A percentile compares a stretch with the other conserved stretches of the same genome.
Conservation (phyloP, 2,113 vertebrate genomes). For the Chaetura pelagica region DNA sequence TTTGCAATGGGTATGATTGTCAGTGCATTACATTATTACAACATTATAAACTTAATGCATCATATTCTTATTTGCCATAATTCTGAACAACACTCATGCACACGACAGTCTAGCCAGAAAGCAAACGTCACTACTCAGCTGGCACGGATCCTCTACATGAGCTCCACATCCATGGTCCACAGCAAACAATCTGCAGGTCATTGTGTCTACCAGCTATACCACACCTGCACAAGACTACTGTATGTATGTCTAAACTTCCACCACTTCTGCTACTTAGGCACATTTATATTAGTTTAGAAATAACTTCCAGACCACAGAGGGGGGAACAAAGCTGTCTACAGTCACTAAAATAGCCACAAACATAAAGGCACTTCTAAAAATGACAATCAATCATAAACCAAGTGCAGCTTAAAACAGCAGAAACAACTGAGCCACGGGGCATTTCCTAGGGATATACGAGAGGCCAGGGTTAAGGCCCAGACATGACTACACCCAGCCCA, state of each 20-base stretch:
- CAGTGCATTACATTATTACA: not conserved
- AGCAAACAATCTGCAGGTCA: not conserved
- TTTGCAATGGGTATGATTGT: not conserved
- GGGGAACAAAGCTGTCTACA: conserved; percentile 49
- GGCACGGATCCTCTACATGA: not conserved
- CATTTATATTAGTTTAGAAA: not conserved
- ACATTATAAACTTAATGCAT: not conserved
- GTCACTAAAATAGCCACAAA: conserved; percentile 49
- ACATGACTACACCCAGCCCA: conserved; percentile 65
- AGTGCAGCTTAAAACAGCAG: conserved; percentile 42
- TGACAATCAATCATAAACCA: conserved; percentile 50
- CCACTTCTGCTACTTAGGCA: not conserved
- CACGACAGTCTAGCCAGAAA: not conserved
- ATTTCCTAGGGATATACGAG: conserved; percentile 66
- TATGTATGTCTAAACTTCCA: not conserved
- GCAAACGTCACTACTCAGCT: not conserved
- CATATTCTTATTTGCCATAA: not conserved
- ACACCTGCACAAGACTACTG: not conserved
- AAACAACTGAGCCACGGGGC: conserved; percentile 59
- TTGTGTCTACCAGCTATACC: not conserved
- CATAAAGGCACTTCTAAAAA: conserved; percentile 33
- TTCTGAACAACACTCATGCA: not conserved
- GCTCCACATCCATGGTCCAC: not conserved
- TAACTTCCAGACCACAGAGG: not conserved
- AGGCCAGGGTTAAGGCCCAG: conserved; percentile 70